Evolutionary conservation across 1,140 invertebrate genomes (phyloP).

Genomic region (Drosophila setifemur): DNA sequence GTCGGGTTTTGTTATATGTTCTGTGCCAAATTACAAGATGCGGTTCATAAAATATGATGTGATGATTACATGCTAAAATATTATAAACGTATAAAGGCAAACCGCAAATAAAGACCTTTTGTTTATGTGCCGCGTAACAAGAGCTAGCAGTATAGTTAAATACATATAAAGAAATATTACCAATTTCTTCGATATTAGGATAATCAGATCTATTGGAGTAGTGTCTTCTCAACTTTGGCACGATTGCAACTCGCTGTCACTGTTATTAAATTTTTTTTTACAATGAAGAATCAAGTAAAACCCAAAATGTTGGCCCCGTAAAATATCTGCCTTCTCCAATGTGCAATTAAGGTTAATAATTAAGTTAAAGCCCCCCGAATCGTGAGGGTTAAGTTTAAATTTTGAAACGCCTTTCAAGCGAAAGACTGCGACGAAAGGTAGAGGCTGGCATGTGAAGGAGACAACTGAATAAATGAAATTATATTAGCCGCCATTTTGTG

Average conservation of each 20-base stretch:
- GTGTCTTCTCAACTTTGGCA: no score
- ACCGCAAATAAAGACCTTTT: no score
- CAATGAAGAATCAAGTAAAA: no score
- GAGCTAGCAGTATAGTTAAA: no score
- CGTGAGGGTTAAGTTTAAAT: constrained; percentile 4
- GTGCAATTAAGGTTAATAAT: constrained; percentile 45
- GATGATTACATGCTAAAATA: constrained; percentile 25
- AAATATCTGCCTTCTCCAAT: background rate
- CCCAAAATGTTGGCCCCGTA: background rate
- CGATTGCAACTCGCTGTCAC: no score
- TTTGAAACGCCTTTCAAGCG: no score
- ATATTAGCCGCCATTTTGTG: constrained; percentile 61
- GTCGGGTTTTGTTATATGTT: constrained; percentile 7
- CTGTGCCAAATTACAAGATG: constrained; percentile 18
- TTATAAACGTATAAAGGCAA: background rate
- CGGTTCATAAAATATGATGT: constrained; percentile 18
- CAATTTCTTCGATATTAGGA: no score
- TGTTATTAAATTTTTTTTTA: no score
- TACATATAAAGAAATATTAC: no score
- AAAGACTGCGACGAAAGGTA: constrained; percentile 53
- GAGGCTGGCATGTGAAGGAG: constrained; percentile 17
- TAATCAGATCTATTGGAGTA: no score
- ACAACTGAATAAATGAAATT: constrained; percentile 62
- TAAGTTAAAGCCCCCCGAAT: constrained; percentile 47
- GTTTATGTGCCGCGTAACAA: background rate